Evolutionary conservation across 2,888 invertebrate species (phyloP), one percentile per base, ranked within the genome.

Genomic region (Orthonychiurus folsomi): DNA sequence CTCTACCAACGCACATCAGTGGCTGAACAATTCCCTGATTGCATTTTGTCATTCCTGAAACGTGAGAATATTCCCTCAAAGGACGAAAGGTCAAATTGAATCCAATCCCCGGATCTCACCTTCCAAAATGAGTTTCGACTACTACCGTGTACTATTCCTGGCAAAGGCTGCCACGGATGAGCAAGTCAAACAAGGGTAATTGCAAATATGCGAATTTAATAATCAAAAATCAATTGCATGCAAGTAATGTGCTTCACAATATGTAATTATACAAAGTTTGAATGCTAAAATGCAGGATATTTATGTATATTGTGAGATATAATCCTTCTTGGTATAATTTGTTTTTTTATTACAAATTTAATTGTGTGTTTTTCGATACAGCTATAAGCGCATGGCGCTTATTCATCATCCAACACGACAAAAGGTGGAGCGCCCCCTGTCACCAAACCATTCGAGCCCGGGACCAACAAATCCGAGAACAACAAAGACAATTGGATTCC

Each of bases 131-230:
- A 85, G 84, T 48, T 80, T 87, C 65, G 88, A 91, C 77, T 91
- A 88, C 76, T 91, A 90, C 75, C 84, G 85, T 2, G 83, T 88
- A 67, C 78, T 91, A 52, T 84, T 85, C 60, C 79, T 89, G 55
- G 82, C 84, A 62, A 82, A 84, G 59, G 80, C 81, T 65, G 84
- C 86, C 68, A 80, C 78, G 55, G 83, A 85, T 72, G 78, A 82
- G 53, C 86, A 89, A 70, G 83, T 91, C n/a, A 85, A 86, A 74
- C 80, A 83, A 71, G 88, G 88, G 74, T 86, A 81, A 77, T 77
- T 74, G 23, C n/a, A 12, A 24, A 12, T 56, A 12, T n/a, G 3
- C 23, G 28, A 37, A 15, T 15, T 23, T 48, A 12, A 58, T 28
- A 37, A 3, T 9, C 12, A 24, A 48, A 18, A 24, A n/a, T n/a